Evolutionary conservation across 2,113 vertebrate species (phyloP).

Genomic region (Sitta europaea): DNA sequence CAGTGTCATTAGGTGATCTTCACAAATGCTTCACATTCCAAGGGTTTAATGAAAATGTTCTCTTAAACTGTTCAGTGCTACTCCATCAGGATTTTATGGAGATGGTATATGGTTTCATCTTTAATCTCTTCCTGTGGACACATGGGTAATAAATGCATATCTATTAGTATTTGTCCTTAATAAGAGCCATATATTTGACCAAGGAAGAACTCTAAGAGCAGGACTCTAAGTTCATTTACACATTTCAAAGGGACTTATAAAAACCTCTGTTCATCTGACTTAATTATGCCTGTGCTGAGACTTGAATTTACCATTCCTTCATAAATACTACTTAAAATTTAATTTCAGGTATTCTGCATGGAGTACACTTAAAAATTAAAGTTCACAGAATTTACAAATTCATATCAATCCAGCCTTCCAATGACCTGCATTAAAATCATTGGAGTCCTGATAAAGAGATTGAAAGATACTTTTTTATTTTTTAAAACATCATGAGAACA

Average conservation of each 20-base stretch:
- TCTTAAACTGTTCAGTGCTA: background rate
- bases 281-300: conserved; percentile 61
- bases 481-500: background rate
- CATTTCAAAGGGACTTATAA: conserved; percentile 46
- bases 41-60: conserved; percentile 58
- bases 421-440: background rate
- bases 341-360: conserved; percentile 65
- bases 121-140: conserved; percentile 50
- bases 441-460: background rate
- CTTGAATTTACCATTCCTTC: conserved; percentile 57
- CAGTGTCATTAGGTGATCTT: conserved; percentile 22
- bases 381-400: conserved; percentile 37
- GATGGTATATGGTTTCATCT: conserved; percentile 18
- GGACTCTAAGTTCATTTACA: conserved; percentile 68
- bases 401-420: conserved; percentile 14
- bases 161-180: conserved; percentile 67
- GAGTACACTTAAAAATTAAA: conserved; percentile 52
- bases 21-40: conserved; percentile 19
- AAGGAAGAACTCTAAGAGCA: conserved; percentile 20
- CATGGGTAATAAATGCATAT: conserved; percentile 69
- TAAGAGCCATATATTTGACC: conserved; percentile 67
- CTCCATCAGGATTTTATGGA: conserved; percentile 65
- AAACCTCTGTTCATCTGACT: conserved; percentile 42
- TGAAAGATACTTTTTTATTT: background rate
- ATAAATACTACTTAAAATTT: conserved; percentile 67